Conservation (phyloP, 2,113 vertebrate genomes). For the Chaetodon trifascialis region DNA sequence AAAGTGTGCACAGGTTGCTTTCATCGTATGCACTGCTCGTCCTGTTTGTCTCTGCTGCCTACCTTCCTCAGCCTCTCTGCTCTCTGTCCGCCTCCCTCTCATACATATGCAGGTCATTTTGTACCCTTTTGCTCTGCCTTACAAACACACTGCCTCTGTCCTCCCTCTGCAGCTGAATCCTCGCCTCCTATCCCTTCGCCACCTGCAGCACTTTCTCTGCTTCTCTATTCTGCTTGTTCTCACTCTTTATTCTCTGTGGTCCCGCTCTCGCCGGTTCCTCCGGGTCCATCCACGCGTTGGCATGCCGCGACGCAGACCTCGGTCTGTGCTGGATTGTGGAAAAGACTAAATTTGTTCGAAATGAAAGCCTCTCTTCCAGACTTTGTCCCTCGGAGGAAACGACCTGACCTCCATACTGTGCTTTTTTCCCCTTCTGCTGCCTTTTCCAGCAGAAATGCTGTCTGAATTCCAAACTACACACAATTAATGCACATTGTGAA, state of each 20-base stretch:
- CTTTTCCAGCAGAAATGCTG: neutral
- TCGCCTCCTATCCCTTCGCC: neutral
- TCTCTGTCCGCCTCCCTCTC: neutral
- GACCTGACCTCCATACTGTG: conserved; percentile 6
- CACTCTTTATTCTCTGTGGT: conserved; percentile 10
- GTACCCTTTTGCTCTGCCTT: neutral
- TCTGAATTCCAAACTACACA: neutral
- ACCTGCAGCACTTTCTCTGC: conserved; percentile 16
- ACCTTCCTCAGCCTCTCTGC: neutral
- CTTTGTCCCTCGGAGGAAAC: neutral
- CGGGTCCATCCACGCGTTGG: neutral
- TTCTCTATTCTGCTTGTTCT: conserved; percentile 13
- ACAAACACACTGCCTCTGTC: conserved; percentile 18
- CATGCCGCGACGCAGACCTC: neutral
- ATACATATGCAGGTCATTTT: conserved; percentile 20
- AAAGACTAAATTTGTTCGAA: conserved; percentile 1
- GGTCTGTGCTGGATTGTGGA: neutral
- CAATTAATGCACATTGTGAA: neutral
- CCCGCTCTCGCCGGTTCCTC: conserved; percentile 14
- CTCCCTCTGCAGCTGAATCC: conserved; percentile 18
- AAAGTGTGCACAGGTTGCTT: conserved; percentile 11
- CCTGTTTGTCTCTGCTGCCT: neutral
- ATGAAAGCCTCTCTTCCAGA: conserved; percentile 3
- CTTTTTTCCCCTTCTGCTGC: neutral
- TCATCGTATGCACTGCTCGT: neutral